phyloP scores from a whole-genome alignment of 2,888 invertebrate species.

The Leptopterna dolabrata region DNA sequence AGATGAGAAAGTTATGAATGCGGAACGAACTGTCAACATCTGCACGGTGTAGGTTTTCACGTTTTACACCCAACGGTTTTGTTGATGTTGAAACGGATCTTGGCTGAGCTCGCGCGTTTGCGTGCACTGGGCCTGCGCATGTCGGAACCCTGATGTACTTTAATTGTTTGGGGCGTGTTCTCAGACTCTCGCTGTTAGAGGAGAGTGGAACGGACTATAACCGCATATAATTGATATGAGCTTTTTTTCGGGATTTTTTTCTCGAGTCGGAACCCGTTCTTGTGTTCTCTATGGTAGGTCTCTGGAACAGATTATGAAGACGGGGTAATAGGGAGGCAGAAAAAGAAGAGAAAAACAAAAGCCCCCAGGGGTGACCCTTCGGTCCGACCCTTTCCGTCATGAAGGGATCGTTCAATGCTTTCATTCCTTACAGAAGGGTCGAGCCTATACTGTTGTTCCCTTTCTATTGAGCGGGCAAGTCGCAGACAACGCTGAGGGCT shows the following conservation, averaged over 20 bases:
- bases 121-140: not conserved
- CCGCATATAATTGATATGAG: not conserved
- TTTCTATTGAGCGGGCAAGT: not conserved
- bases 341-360: not conserved
- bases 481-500: not conserved
- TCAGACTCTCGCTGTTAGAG: not conserved
- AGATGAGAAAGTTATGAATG: not conserved
- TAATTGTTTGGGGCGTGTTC: not conserved
- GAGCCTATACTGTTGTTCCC: not conserved
- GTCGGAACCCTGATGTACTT: not conserved
- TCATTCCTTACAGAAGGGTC: not conserved
- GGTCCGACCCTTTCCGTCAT: not conserved
- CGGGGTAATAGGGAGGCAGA: not conserved
- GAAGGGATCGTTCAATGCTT: not conserved
- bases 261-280: not conserved
- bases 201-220: not conserved
- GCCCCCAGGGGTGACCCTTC: not conserved
- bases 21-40: not conserved
- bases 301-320: not conserved
- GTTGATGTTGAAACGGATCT: not conserved
- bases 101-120: not conserved
- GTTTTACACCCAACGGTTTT: not conserved
- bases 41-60: not conserved
- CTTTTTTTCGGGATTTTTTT: not conserved
- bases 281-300: slow-evolving; percentile 8